phyloP scores from a whole-genome alignment of 1,140 invertebrate species.

The Platorchestia sp. region DNA sequence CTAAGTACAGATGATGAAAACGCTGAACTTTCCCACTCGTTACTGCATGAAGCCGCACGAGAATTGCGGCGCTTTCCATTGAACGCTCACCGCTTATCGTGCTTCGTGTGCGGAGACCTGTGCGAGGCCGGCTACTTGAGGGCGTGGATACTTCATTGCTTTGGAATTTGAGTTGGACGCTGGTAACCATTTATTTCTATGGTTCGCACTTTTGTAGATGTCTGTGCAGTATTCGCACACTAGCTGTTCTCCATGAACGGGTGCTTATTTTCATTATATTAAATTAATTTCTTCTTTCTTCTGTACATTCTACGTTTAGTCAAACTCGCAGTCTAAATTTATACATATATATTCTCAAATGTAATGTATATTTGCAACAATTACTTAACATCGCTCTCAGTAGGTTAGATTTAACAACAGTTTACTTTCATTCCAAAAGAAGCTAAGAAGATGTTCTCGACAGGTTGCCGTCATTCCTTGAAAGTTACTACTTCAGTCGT shows the following conservation, averaged over 20 bases:
- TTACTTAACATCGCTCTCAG: too few species aligned
- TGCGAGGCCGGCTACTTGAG: not conserved
- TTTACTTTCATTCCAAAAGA: not conserved
- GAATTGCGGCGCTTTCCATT: not conserved
- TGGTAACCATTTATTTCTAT: not conserved
- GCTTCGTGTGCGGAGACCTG: not conserved
- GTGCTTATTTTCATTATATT: too few species aligned
- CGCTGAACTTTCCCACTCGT: not conserved
- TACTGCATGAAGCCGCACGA: not conserved
- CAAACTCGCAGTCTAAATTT: not conserved
- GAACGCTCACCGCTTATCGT: not conserved
- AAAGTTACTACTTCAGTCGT: not conserved
- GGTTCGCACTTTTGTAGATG: not conserved
- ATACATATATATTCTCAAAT: not conserved
- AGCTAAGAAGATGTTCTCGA: not conserved
- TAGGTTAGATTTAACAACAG: not conserved
- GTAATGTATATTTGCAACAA: not conserved
- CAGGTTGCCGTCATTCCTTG: not conserved
- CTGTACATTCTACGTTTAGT: not conserved
- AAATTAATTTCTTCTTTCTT: not conserved
- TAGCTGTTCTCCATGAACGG: too few species aligned
- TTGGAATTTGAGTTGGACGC: not conserved
- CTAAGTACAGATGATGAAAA: not conserved
- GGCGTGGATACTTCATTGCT: not conserved
- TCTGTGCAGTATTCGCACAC: not conserved